These are phyloP conservation scores for Callocephalon fimbriatum DNA, from an alignment of 2,113 vertebrate species.

Conservation along the genomic window DNA sequence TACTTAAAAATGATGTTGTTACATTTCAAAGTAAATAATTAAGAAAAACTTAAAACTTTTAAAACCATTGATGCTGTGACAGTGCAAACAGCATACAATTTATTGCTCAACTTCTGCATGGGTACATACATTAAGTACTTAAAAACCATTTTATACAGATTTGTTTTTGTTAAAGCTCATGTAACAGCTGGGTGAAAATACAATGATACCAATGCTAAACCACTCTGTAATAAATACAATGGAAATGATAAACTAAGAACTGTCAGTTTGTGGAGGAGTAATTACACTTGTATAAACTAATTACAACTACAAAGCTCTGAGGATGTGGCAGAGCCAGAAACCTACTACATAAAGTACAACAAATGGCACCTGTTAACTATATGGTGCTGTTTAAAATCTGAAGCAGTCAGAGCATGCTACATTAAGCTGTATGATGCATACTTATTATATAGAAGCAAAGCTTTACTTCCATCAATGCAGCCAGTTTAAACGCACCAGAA, in stretches of 20 bases:
- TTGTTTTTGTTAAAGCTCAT: constrained; percentile 88
- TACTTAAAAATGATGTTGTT: neutral
- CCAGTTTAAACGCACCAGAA: constrained; percentile 67
- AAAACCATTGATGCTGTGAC: constrained; percentile 87
- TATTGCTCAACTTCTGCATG: constrained; percentile 93
- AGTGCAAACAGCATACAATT: constrained; percentile 93
- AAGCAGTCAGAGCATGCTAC: constrained; percentile 60
- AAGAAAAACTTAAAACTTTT: constrained; percentile 59
- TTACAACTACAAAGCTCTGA: constrained; percentile 79
- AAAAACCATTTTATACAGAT: constrained; percentile 87
- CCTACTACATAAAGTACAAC: constrained; percentile 67
- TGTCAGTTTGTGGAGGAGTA: constrained; percentile 77
- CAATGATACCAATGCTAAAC: constrained; percentile 84
- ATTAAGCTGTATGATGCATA: constrained; percentile 29
- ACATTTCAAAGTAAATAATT: neutral
- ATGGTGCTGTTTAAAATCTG: constrained; percentile 59
- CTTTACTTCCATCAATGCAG: constrained; percentile 62
- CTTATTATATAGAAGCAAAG: constrained; percentile 49
- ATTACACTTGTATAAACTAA: constrained; percentile 78
- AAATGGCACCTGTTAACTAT: constrained; percentile 50
- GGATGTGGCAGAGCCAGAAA: constrained; percentile 75
- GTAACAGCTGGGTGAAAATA: constrained; percentile 90
- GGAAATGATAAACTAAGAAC: constrained; percentile 81
- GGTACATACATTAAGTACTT: constrained; percentile 85
- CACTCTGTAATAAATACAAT: constrained; percentile 93